A percentile compares a stretch with the other conserved stretches of the same genome.
Evolutionary conservation across 2,797 vertebrate genomes (phyloP).

Genomic region (Microctenopoma stevenorrisi): DNA sequence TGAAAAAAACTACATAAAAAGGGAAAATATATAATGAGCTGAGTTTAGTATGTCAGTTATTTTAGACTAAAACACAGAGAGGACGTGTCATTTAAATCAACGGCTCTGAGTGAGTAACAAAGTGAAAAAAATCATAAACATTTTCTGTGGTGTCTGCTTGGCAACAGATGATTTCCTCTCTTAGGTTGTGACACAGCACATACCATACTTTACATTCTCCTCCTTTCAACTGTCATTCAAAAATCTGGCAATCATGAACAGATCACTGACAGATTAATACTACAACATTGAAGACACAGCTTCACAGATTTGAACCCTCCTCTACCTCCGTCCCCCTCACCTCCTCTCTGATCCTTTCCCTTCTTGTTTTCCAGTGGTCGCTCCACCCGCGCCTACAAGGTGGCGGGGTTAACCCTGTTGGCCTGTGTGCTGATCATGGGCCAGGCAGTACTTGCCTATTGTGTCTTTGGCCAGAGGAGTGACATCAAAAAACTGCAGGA

Average conservation of each 20-base stretch:
- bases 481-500: slow-evolving; percentile 84
- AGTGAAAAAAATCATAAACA: no score
- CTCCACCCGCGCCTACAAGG: slow-evolving; percentile 71
- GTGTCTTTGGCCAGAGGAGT: slow-evolving; percentile 84
- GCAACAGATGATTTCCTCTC: slow-evolving; percentile 44
- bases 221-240: not conserved
- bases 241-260: not conserved
- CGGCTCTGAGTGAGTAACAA: no score
- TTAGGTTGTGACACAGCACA: not conserved
- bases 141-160: slow-evolving; percentile 16
- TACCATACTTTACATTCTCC: not conserved
- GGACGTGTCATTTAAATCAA: no score
- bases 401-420: slow-evolving; percentile 86
- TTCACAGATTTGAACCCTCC: no score
- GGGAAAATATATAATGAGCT: no score
- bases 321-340: no score
- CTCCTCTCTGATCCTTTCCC: no score
- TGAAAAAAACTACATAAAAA: no score
- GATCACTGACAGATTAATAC: not conserved
- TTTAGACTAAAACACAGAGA: no score
- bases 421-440: slow-evolving; percentile 87
- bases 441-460: slow-evolving; percentile 88
- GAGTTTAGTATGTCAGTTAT: no score
- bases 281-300: not conserved
- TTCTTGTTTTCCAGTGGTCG: slow-evolving; percentile 35